Evolutionary conservation across 2,113 vertebrate genomes (phyloP).

Genomic region (Dasyornis broadbenti): DNA sequence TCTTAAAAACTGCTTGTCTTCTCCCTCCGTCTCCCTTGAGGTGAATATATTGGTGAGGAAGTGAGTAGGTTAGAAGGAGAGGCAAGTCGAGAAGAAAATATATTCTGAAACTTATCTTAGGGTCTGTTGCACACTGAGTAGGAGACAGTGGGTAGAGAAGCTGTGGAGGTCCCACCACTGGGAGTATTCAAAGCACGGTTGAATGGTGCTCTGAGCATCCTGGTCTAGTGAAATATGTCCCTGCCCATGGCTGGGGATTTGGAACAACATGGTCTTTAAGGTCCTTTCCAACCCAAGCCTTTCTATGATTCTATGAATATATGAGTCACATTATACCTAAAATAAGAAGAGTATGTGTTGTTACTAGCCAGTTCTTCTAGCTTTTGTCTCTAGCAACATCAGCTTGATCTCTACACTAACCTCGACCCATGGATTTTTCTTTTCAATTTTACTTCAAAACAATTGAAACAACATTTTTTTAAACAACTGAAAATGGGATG

Average conservation of each 20-base stretch:
- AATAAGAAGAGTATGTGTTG: background rate
- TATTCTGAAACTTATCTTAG: background rate
- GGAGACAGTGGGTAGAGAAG: background rate
- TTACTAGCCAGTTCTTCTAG: background rate
- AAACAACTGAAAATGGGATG: background rate
- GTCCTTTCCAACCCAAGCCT: background rate
- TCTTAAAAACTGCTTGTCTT: background rate
- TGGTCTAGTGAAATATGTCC: background rate
- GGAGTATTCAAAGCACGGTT: rapidly evolving
- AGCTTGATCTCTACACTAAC: background rate
- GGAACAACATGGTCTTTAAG: background rate
- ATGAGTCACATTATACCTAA: background rate
- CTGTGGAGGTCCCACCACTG: background rate
- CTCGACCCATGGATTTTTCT: background rate
- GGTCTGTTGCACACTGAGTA: background rate
- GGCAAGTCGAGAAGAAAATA: background rate
- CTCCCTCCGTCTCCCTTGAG: rapidly evolving
- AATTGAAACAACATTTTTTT: background rate
- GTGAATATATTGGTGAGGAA: background rate
- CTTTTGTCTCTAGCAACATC: background rate
- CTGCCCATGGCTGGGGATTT: rapidly evolving
- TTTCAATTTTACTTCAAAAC: background rate
- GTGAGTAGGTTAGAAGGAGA: background rate
- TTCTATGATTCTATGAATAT: background rate
- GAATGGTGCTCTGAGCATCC: background rate